Evolutionary conservation across 2,113 vertebrate species (phyloP), one percentile per base, ranked within the genome.

Genomic region (Aviceda subcristata): DNA sequence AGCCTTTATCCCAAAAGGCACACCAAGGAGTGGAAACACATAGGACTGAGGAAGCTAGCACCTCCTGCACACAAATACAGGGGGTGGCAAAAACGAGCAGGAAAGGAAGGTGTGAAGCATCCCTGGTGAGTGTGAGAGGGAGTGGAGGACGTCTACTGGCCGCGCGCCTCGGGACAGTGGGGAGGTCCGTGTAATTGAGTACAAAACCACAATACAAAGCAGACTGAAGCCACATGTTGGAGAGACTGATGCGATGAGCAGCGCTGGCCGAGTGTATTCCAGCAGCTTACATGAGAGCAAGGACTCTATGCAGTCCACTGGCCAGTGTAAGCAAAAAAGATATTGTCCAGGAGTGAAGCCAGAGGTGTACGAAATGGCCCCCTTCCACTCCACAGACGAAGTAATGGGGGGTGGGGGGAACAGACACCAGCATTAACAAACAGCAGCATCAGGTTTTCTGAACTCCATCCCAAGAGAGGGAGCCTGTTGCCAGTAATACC

Each of bases 111-210:
- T 1, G 29, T 9, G 32, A n/a, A 68, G 74, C 69, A 75, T 8
- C 71, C 66, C 75, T 59, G 56, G 63, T 27, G 30, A 86, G 71
- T 17, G 11, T 0, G 7, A 76, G 29, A 48, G 39, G 56, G 64
- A 78, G 59, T 16, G 12, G 55, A 68, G 53, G 12, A 24, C 3
- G 2, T 17, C 75, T 21, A 26, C 91, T 30, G 76, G 67, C 71
- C 0, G 0, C 63, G 12, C 5, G 2, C 36, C 32, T 13, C 0
- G 3, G 73, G 71, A 50, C n/a, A 34, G 39, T 7, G 0, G 45
- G 45, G 80, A 84, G 53, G 7, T 10, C 46, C 7, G 0, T 36
- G 68, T 53, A 51, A 89, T 12, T 48, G 68, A 18, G 46, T 8
- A 60, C 73, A 94, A 93, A 95, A 84, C 91, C 87, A 74, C 80